Percentiles rank a stretch among this genome's conserved stretches.
Evolutionary conservation across 2,797 vertebrate species (phyloP).

Genomic region (Tinamus major): DNA sequence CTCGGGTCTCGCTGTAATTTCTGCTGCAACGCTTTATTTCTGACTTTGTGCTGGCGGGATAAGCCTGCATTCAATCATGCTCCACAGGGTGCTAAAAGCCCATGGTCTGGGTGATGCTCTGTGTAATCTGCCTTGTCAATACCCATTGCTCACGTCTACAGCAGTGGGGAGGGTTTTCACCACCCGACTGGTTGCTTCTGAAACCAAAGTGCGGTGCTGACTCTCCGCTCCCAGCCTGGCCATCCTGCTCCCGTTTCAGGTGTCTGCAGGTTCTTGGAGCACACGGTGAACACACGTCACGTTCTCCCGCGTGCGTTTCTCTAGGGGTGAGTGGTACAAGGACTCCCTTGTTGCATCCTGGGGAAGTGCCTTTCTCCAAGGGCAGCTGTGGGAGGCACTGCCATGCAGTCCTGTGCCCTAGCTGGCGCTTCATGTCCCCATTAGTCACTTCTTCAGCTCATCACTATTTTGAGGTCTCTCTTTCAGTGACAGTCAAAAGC

Average conservation of each 20-base stretch:
- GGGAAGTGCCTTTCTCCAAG: not conserved
- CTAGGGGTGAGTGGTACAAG: not conserved
- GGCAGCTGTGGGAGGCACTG: not conserved
- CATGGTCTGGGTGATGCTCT: not conserved
- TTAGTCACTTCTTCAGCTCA: constrained; percentile 36
- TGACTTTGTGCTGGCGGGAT: not conserved
- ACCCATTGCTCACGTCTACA: not conserved
- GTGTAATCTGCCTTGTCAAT: constrained; percentile 35
- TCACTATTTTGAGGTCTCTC: not conserved
- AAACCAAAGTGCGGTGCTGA: not conserved
- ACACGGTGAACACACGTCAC: accelerated
- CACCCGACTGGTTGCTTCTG: not conserved
- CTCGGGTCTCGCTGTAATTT: not conserved
- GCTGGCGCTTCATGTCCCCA: not conserved
- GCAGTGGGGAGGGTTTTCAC: not conserved
- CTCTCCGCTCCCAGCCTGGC: not conserved
- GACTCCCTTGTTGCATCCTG: not conserved
- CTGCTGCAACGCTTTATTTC: not conserved
- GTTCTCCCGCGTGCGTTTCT: too few relatives aligned
- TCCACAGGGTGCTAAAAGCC: constrained; percentile 42
- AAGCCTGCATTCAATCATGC: not conserved
- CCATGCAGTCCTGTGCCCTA: not conserved
- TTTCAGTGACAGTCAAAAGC: not conserved
- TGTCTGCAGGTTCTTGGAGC: not conserved
- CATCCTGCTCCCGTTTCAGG: not conserved